Evolutionary conservation across 2,888 invertebrate species (phyloP).

Genomic region (Elgonia sp.): DNA sequence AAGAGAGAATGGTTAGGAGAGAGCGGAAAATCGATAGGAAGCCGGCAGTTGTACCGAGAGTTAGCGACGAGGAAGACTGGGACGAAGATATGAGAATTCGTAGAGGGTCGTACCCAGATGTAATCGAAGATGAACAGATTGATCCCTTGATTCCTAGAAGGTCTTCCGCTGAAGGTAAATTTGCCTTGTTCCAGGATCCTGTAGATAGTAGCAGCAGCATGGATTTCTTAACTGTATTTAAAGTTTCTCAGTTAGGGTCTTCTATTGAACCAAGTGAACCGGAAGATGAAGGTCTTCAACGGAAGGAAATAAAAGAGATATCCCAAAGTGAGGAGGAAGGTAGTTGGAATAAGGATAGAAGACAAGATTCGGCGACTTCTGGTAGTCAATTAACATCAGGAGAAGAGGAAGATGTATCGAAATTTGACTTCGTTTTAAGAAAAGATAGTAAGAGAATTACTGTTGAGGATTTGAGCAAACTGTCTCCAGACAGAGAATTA

Average conservation of each 20-base stretch:
- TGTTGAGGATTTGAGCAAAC: constrained; percentile 83
- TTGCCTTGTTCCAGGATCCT: constrained; percentile 84
- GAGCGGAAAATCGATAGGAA: constrained; percentile 67
- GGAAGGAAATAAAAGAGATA: constrained; percentile 79
- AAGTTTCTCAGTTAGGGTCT: constrained; percentile 82
- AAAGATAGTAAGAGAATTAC: constrained; percentile 83
- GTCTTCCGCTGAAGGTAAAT: constrained; percentile 85
- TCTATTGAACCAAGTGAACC: constrained; percentile 84
- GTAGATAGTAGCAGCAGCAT: constrained; percentile 81
- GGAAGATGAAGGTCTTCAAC: constrained; percentile 81
- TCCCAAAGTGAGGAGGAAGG: constrained; percentile 79
- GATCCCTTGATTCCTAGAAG: constrained; percentile 81
- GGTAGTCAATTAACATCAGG: constrained; percentile 81
- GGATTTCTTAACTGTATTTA: constrained; percentile 85
- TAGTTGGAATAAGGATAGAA: constrained; percentile 75
- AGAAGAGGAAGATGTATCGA: constrained; percentile 80
- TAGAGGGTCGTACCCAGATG: constrained; percentile 77
- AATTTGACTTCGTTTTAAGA: constrained; percentile 81
- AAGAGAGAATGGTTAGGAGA: constrained; percentile 73
- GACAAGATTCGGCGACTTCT: constrained; percentile 79
- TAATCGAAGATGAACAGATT: constrained; percentile 80
- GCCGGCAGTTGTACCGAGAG: constrained; percentile 78
- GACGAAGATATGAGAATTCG: constrained; percentile 83
- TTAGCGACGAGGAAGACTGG: constrained; percentile 85
- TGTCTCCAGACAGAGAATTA: constrained; percentile 81